These are phyloP conservation scores for Myotis myotis DNA, from an alignment of 2,797 vertebrate genomes.

Conservation along the genomic window DNA sequence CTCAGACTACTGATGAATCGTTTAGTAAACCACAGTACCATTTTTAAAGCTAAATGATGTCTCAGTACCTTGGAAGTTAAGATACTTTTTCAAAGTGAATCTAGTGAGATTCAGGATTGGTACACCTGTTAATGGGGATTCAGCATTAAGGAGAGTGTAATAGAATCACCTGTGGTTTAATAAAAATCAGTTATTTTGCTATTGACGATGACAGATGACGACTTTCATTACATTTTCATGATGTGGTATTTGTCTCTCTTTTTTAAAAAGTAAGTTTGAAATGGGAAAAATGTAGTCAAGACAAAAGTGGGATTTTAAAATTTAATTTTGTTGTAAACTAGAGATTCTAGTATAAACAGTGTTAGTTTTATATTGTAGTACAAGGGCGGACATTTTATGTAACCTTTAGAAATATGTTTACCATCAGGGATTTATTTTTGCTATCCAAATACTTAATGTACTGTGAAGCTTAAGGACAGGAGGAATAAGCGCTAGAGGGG, in stretches of 20 bases:
- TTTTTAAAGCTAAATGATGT: constrained; percentile 59
- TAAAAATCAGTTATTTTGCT: neutral
- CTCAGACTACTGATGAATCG: constrained; percentile 48
- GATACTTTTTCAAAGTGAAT: constrained; percentile 52
- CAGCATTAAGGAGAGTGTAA: neutral
- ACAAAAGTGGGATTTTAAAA: constrained; percentile 43
- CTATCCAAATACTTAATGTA: constrained; percentile 72
- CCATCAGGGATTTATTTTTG: constrained; percentile 78
- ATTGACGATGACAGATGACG: neutral
- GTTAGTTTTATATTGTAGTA: constrained; percentile 64
- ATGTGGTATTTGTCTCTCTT: neutral
- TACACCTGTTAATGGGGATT: neutral
- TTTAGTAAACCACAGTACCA: constrained; percentile 41
- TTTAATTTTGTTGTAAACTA: constrained; percentile 56
- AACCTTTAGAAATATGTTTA: constrained; percentile 72
- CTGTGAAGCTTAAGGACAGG: constrained; percentile 59
- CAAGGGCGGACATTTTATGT: constrained; percentile 64
- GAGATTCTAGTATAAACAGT: constrained; percentile 55
- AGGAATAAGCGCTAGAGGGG: neutral
- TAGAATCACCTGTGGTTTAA: neutral
- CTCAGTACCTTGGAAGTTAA: constrained; percentile 63
- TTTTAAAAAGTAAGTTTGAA: constrained; percentile 45
- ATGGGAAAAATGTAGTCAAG: constrained; percentile 29
- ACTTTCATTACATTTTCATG: constrained; percentile 4
- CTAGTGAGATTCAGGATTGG: neutral